phyloP scores from a whole-genome alignment of 1,140 invertebrate genomes.

The Dryas iulia region DNA sequence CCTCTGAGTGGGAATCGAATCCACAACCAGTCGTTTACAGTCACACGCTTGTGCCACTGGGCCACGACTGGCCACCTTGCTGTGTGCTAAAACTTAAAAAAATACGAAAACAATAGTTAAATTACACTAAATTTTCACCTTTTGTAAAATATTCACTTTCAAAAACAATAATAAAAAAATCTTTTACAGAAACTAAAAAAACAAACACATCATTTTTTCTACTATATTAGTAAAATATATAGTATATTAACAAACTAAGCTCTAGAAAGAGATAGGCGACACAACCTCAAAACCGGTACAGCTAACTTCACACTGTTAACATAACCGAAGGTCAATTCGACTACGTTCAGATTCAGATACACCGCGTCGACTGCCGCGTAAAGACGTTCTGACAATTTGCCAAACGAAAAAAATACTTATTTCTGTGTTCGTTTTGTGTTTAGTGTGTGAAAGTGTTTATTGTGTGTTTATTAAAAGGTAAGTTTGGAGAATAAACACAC shows the following conservation, averaged over 20 bases:
- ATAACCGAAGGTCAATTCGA: not conserved
- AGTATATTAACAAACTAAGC: not conserved
- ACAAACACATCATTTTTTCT: not conserved
- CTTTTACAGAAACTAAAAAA: too few species aligned
- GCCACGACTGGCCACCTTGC: too few species aligned
- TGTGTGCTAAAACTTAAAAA: too few species aligned
- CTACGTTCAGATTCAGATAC: not conserved
- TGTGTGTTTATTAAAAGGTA: not conserved
- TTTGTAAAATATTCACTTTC: too few species aligned
- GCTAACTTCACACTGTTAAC: slow-evolving; percentile 3
- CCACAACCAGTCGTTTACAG: too few species aligned
- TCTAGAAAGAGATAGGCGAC: not conserved
- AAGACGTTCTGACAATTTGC: not conserved
- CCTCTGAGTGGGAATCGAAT: too few species aligned
- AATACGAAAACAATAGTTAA: too few species aligned
- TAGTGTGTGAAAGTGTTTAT: not conserved
- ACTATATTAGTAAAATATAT: not conserved
- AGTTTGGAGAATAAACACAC: not conserved
- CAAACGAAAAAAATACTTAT: not conserved
- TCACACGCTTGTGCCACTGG: too few species aligned
- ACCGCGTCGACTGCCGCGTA: not conserved
- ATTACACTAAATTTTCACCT: too few species aligned
- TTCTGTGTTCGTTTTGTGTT: slow-evolving; percentile 1
- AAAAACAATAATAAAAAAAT: too few species aligned
- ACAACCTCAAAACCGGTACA: not conserved